Evolutionary conservation across 2,888 invertebrate genomes (phyloP), one percentile per base, ranked within the genome.

Genomic region (Himalopsyche tibetana): DNA sequence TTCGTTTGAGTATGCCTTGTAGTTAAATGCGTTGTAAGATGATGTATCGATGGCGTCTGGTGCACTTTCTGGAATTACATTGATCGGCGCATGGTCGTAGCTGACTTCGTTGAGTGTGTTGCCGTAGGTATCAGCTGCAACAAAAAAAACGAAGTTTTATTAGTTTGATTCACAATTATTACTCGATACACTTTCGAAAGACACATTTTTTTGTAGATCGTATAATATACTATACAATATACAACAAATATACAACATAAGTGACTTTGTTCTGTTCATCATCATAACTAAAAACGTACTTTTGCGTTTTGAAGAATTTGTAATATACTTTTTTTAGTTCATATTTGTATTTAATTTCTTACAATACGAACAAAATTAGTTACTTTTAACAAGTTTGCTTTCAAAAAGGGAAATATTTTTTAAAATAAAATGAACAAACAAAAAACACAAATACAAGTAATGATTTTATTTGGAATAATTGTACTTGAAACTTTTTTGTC

Each of bases 41-140:
- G 88, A 90, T 42, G 91, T 91, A 36, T 88, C 88, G 5, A 88
- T 85, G 4, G 91, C 90, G 87, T 92, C 92, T 87, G 91, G 91
- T 88, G 92, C 91, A 92, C 93, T 94, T 92, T 93, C 94, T 89
- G 93, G 92, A 90, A 93, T 94, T 91, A 92, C 92, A 89, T 94
- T 94, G 80, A 84, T 80, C 1, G 85, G 87, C 90, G 93, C 93
- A 90, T 94, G 93, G 90, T 92, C 93, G 90, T 91, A 88, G 80
- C 74, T 87, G 55, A 83, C 91, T 90, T 93, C 93, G 89, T 91
- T 91, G 90, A 92, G 92, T 89, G 93, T 91, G 85, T 92, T 90
- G 83, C 92, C 92, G 89, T 90, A 93, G 88, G 92, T 91, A 89
- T 91, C 90, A 87, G 92, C 93, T 93, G 91, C 89, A 91, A 91